Conservation (phyloP, 2,113 vertebrate species). For the Phocoena phocoena region DNA sequence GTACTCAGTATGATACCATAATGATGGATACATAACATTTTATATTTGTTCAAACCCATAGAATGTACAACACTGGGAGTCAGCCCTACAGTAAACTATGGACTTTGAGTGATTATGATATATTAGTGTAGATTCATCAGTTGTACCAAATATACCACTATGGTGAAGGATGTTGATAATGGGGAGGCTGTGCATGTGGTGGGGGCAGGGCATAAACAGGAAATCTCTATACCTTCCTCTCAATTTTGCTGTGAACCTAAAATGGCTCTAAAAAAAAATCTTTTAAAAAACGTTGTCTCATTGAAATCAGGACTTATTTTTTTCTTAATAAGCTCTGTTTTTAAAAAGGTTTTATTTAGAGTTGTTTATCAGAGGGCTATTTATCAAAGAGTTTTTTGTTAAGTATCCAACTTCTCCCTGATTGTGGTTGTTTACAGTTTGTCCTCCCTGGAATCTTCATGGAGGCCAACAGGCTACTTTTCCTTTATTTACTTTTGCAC, state of each 20-base stretch:
- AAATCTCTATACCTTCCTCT: not conserved
- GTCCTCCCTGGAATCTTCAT: not conserved
- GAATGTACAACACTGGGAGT: not conserved
- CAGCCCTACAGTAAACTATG: not conserved
- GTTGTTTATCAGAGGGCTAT: not conserved
- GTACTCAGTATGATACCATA: not conserved
- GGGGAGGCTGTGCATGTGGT: not conserved
- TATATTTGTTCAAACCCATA: not conserved
- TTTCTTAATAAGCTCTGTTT: not conserved
- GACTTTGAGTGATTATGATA: not conserved
- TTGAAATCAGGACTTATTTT: not conserved
- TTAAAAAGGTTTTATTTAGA: slow-evolving; percentile 17
- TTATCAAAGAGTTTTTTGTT: slow-evolving; percentile 2
- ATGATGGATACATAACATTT: not conserved
- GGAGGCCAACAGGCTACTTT: slow-evolving; percentile 25
- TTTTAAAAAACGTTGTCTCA: not conserved
- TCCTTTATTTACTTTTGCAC: slow-evolving; percentile 59
- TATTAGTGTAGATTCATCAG: not conserved
- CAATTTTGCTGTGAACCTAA: not conserved
- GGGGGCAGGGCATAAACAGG: not conserved
- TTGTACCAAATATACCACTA: not conserved
- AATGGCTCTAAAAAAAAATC: not conserved
- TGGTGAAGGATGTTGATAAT: not conserved
- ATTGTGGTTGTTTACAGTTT: slow-evolving; percentile 45
- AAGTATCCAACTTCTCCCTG: slow-evolving; percentile 58